These are phyloP conservation scores for Nephrocerus scutellatus DNA, from an alignment of 2,888 invertebrate species.

Conservation along the genomic window DNA sequence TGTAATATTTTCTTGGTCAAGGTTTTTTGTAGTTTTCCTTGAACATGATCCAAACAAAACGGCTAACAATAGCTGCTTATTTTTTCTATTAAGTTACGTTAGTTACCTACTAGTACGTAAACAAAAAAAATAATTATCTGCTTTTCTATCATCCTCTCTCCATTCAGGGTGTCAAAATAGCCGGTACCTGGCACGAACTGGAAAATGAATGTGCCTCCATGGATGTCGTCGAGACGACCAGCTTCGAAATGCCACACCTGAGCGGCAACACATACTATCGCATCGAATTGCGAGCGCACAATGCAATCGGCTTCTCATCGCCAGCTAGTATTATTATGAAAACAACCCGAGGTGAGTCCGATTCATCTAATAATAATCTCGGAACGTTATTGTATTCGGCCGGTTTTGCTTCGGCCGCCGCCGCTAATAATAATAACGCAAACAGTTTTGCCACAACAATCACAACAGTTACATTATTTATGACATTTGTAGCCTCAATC, in stretches of 20 bases:
- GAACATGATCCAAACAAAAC: no score
- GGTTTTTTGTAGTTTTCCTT: no score
- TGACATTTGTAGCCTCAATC: no score
- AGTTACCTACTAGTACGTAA: no score
- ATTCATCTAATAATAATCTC: slow-evolving; percentile 48
- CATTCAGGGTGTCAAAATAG: slow-evolving; percentile 58
- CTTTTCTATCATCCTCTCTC: slow-evolving; percentile 1
- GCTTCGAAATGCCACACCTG: slow-evolving; percentile 63
- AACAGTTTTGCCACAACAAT: slow-evolving; percentile 17
- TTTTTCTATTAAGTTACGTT: no score
- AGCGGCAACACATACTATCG: slow-evolving; percentile 74
- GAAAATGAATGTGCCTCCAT: slow-evolving; percentile 53
- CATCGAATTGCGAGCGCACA: slow-evolving; percentile 78
- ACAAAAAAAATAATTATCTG: no score
- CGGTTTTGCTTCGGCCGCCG: slow-evolving; percentile 45
- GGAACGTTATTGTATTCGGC: slow-evolving; percentile 48
- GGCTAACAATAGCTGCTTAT: no score
- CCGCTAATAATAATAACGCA: slow-evolving; percentile 36
- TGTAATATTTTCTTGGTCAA: no score
- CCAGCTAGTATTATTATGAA: slow-evolving; percentile 72
- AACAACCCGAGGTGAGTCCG: slow-evolving; percentile 80
- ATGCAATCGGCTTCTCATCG: slow-evolving; percentile 73
- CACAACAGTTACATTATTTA: slow-evolving; percentile 19
- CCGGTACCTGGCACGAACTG: slow-evolving; percentile 59
- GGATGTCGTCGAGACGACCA: slow-evolving; percentile 58